Conservation (phyloP, 2,888 invertebrate species). For the Baccha elongata region DNA sequence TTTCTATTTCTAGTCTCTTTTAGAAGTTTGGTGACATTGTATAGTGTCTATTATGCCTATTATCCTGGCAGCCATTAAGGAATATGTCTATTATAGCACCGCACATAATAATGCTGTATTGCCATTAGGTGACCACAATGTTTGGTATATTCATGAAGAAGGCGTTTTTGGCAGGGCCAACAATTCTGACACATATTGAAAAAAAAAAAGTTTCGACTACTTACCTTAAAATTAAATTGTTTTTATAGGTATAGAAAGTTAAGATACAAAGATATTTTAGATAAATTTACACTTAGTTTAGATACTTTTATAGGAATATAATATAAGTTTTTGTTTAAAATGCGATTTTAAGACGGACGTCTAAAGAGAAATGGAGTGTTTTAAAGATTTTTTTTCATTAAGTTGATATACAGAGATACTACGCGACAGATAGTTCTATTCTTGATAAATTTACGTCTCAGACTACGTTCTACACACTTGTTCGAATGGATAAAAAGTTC, state of each 20-base stretch:
- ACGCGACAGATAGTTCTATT: slow-evolving; percentile 62
- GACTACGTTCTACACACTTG: slow-evolving; percentile 72
- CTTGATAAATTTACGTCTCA: slow-evolving; percentile 62
- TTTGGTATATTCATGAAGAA: slow-evolving; percentile 18
- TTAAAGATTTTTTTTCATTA: slow-evolving; percentile 14
- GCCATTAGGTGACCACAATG: slow-evolving; percentile 65
- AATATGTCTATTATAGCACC: slow-evolving; percentile 36
- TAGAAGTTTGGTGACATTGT: slow-evolving; percentile 10
- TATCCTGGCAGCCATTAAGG: slow-evolving; percentile 66
- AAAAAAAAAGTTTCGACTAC: slow-evolving; percentile 28
- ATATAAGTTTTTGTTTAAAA: not conserved
- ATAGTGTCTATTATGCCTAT: slow-evolving; percentile 39
- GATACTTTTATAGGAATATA: slow-evolving; percentile 6
- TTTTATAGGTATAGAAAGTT: not conserved
- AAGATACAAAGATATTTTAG: slow-evolving; percentile 2
- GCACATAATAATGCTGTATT: slow-evolving; percentile 24
- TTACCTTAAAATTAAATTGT: slow-evolving; percentile 47
- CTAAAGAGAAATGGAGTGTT: slow-evolving; percentile 24
- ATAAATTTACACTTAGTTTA: slow-evolving; percentile 2
- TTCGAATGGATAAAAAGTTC: slow-evolving; percentile 71
- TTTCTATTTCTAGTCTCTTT: not conserved
- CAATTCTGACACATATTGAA: slow-evolving; percentile 15
- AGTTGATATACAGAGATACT: slow-evolving; percentile 48
- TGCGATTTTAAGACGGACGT: slow-evolving; percentile 25
- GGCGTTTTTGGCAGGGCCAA: slow-evolving; percentile 42